These are phyloP conservation scores for Guaruba guarouba DNA, from an alignment of 2,113 vertebrate genomes.

Conservation along the genomic window DNA sequence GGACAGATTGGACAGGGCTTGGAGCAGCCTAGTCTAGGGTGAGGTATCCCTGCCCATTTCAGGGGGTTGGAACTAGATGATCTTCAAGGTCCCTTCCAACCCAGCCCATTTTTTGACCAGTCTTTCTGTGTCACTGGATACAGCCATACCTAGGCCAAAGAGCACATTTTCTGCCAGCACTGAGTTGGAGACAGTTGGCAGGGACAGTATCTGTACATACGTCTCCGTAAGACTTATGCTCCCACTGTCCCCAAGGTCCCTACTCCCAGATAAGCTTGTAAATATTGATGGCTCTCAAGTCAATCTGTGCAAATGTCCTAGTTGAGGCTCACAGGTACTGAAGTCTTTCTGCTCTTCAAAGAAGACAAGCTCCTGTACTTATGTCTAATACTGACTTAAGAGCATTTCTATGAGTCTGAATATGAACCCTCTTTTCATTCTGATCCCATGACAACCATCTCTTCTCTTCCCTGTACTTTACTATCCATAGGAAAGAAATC, in stretches of 20 bases:
- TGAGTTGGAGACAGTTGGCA: neutral
- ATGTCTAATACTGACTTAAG: neutral
- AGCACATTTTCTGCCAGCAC: neutral
- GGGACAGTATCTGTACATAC: neutral
- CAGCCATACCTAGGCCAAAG: neutral
- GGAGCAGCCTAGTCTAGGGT: neutral
- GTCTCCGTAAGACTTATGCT: neutral
- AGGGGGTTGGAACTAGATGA: neutral
- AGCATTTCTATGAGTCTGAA: neutral
- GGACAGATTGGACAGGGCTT: neutral
- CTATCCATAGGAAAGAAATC: neutral
- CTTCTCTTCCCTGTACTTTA: neutral
- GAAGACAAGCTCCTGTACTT: neutral
- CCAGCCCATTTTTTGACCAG: neutral
- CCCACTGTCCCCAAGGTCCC: neutral
- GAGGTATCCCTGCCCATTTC: neutral
- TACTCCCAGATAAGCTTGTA: neutral
- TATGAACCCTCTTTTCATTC: neutral
- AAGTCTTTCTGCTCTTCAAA: neutral
- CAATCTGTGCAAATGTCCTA: neutral
- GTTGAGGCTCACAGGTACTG: neutral
- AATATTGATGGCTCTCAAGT: neutral
- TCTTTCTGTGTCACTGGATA: neutral
- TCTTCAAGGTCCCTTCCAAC: neutral
- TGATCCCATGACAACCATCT: neutral